Evolutionary conservation across 2,888 invertebrate genomes (phyloP).

Genomic region (Acanthosoma haemorrhoidale): DNA sequence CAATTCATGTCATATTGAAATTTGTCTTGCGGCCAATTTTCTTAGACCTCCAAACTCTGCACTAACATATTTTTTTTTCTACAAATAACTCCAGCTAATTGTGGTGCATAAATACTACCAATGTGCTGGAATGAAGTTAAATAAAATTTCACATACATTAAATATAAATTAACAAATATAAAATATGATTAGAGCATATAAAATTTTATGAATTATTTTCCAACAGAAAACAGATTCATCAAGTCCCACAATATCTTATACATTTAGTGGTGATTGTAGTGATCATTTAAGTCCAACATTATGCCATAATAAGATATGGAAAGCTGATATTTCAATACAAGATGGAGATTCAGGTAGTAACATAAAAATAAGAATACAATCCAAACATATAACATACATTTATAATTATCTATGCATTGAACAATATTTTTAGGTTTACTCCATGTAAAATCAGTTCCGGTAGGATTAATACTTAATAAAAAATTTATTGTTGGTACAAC

Average conservation of each 20-base stretch:
- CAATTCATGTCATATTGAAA: no score
- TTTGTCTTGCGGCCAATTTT: no score
- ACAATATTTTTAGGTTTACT: conserved; percentile 41
- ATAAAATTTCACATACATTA: no score
- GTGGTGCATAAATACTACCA: no score
- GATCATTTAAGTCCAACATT: conserved; percentile 51
- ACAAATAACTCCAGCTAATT: no score
- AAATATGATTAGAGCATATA: no score
- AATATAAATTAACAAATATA: no score
- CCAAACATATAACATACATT: not conserved
- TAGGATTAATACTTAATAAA: conserved; percentile 57
- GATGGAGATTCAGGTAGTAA: conserved; percentile 60
- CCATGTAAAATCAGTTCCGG: conserved; percentile 44
- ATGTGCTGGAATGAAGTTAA: no score
- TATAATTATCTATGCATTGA: not conserved
- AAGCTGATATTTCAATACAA: conserved; percentile 60
- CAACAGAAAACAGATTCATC: conserved; percentile 15
- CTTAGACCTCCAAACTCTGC: no score
- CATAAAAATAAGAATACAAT: not conserved
- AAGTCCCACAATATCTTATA: conserved; percentile 57
- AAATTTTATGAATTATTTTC: not conserved
- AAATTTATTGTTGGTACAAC: conserved; percentile 64
- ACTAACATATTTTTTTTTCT: no score
- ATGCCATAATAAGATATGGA: conserved; percentile 65
- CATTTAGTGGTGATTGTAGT: conserved; percentile 60